Evolutionary conservation across 2,888 invertebrate genomes (phyloP), one percentile per base, ranked within the genome.

Genomic region (Oxytorus armatus): DNA sequence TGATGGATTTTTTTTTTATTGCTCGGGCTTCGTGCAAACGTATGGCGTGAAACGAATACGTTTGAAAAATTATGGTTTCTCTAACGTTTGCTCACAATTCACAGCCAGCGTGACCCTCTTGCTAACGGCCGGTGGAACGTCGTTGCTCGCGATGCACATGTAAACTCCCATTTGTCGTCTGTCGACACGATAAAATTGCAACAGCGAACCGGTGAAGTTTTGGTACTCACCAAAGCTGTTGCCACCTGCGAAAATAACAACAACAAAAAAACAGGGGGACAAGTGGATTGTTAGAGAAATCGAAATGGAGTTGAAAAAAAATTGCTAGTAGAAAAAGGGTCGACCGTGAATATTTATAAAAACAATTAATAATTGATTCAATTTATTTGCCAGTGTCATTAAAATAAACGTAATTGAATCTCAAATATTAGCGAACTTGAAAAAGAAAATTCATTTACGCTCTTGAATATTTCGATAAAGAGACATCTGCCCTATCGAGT

Each of bases 121-220:
- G 93, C 96, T 97, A 88, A 97, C 97, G 7, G 97, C 96, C 3
- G 97, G 97, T 29, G 97, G 97, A 51, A 98, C 97, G 91, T 97
- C 97, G 91, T 98, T 98, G 89, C 96, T 96, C 11, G 98, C 98
- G 88, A 97, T 97, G 93, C 98, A 98, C 86, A 98, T 94, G 92
- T 97, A 98, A 33, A 96, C 96, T 42, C 97, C 98, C 96, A 97
- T 98, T 93, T 98, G 98, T 87, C 96, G 94, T 66, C 98, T 93
- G 89, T 97, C 97, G 87, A 98, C 94, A 81, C 96, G 95, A 93
- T 96, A 94, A 88, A 98, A 94, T 83, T 95, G 93, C 86, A 97
- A 92, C 79, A 94, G 93, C 82, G 95, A 95, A 83, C 97, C 97
- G 86, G 95, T 96, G 92, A 95, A 96, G 77, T 95, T 95, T 87